Conservation (phyloP, 1,140 invertebrate species). For the Lutraria rhynchaena region DNA sequence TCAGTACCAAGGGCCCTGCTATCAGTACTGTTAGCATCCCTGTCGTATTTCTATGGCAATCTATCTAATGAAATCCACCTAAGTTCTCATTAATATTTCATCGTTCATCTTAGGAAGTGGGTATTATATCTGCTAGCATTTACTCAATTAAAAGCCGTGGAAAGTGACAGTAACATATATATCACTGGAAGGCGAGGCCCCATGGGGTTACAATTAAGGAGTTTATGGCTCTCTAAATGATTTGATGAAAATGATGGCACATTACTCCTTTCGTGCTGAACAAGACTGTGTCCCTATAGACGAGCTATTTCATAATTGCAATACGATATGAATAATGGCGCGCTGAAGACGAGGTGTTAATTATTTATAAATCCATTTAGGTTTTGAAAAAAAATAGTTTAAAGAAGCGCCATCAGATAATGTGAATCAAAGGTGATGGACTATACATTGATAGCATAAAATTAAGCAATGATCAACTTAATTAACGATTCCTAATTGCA, state of each 20-base stretch:
- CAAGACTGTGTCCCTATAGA: conserved; percentile 11
- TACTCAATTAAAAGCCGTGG: conserved; percentile 54
- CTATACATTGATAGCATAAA: conserved; percentile 2
- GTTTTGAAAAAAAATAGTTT: conserved; percentile 22
- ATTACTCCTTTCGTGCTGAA: conserved; percentile 44
- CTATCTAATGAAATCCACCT: conserved; percentile 49
- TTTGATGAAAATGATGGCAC: conserved; percentile 46
- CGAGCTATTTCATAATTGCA: conserved; percentile 43
- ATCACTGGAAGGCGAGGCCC: conserved; percentile 31
- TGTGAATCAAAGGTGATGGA: conserved; percentile 9
- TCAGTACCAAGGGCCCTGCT: conserved; percentile 17
- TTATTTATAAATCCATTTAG: conserved; percentile 50
- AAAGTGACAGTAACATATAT: conserved; percentile 48
- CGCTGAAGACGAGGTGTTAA: conserved; percentile 15
- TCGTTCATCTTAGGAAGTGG: conserved; percentile 56
- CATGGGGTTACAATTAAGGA: conserved; percentile 45
- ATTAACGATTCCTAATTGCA: conserved; percentile 24
- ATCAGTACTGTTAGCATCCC: conserved; percentile 14
- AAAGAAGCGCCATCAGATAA: conserved; percentile 22
- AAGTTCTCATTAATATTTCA: conserved; percentile 59
- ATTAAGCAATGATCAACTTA: conserved; percentile 18
- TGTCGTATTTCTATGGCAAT: conserved; percentile 40
- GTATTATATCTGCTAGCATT: conserved; percentile 46
- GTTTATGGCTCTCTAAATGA: conserved; percentile 53
- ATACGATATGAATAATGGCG: conserved; percentile 45